A percentile compares a stretch with the other conserved stretches of the same genome.
Conservation (phyloP, 1,140 invertebrate genomes). For the Lepidurus apus region DNA sequence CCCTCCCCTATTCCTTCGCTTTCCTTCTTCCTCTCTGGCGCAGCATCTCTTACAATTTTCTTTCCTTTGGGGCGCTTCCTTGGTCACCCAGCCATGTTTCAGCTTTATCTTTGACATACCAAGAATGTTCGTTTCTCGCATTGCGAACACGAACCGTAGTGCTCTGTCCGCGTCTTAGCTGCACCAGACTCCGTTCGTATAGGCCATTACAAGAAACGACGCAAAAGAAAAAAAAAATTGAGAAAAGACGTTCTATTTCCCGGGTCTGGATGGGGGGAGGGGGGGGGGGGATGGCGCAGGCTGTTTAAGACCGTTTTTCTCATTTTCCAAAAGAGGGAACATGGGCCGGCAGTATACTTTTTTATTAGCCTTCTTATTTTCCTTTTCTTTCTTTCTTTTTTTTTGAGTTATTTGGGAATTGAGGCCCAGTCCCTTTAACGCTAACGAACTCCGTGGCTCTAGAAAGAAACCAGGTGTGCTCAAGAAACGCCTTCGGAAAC, state of each 20-base stretch:
- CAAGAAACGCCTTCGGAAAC: slow-evolving; percentile 12
- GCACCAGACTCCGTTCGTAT: background rate
- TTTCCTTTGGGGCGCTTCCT: background rate
- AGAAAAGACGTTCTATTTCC: background rate
- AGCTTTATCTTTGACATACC: slow-evolving; percentile 22
- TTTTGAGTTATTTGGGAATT: background rate
- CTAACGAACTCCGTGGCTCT: slow-evolving; percentile 9
- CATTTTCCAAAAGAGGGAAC: slow-evolving; percentile 19
- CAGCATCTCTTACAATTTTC: slow-evolving; percentile 14
- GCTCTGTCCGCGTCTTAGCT: slow-evolving; percentile 13
- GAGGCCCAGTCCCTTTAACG: background rate
- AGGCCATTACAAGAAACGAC: slow-evolving; percentile 18
- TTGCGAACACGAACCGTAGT: slow-evolving; percentile 16
- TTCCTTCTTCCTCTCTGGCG: background rate
- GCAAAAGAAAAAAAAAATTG: background rate
- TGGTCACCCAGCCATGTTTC: slow-evolving; percentile 20
- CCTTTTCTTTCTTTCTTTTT: background rate
- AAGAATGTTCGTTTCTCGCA: slow-evolving; percentile 21
- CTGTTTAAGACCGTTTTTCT: slow-evolving; percentile 8
- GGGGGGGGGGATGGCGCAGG: background rate
- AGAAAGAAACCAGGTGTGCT: slow-evolving; percentile 2
- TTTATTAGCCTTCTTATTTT: background rate
- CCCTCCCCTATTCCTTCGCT: background rate
- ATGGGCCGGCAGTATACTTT: background rate
- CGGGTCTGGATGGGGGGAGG: background rate